Conservation (phyloP, 2,888 invertebrate species). For the Pherbina coryleti region DNA sequence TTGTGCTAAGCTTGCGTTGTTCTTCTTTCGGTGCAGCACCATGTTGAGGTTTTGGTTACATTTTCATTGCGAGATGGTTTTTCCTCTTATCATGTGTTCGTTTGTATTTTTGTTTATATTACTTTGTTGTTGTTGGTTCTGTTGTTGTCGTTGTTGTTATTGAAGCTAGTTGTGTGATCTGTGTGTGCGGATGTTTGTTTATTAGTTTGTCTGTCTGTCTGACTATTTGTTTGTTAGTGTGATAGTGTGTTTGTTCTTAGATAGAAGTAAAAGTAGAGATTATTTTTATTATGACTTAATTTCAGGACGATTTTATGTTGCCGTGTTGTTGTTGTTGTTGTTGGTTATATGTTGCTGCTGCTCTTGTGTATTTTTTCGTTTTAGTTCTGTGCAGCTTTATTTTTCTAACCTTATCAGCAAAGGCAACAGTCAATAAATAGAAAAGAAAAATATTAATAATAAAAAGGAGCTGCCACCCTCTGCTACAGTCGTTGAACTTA, state of each 20-base stretch:
- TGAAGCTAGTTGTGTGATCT: not conserved
- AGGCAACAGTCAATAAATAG: not conserved
- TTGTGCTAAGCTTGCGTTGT: no score
- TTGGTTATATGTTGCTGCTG: no score
- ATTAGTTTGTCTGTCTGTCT: not conserved
- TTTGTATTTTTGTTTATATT: not conserved
- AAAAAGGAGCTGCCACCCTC: no score
- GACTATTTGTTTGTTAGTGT: not conserved
- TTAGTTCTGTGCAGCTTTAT: no score
- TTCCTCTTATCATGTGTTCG: not conserved
- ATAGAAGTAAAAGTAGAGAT: not conserved
- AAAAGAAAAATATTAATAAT: no score
- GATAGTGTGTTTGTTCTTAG: not conserved
- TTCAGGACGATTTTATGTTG: not conserved
- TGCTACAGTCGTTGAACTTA: no score
- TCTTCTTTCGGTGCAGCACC: no score
- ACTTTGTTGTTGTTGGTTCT: not conserved
- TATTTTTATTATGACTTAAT: not conserved
- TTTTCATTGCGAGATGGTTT: not conserved
- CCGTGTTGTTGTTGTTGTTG: not conserved
- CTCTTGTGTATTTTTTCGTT: no score
- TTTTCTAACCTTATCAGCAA: not conserved
- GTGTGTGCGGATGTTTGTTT: not conserved
- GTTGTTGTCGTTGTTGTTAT: not conserved
- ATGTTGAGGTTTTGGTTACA: no score